A percentile compares a stretch with the other conserved stretches of the same genome.
Conservation (phyloP, 2,113 vertebrate species). For the Eulacestoma nigropectus region DNA sequence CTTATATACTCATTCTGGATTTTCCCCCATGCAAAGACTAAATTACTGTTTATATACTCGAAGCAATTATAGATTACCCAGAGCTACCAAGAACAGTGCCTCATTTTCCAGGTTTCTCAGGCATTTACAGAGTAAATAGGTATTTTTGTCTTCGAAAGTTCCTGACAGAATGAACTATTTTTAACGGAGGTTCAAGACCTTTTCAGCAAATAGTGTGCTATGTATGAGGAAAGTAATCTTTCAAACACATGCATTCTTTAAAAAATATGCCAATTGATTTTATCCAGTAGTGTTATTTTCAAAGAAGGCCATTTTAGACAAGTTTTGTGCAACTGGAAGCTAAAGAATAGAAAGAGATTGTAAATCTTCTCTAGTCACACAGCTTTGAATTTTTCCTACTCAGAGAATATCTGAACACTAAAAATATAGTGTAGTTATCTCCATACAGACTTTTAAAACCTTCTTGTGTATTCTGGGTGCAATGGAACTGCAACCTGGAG, state of each 20-base stretch:
- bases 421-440: background rate
- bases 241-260: background rate
- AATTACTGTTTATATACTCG: background rate
- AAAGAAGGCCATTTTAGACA: background rate
- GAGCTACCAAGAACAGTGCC: background rate
- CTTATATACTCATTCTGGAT: background rate
- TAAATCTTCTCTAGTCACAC: background rate
- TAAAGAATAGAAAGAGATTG: background rate
- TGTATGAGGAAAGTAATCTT: background rate
- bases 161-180: background rate
- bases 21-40: background rate
- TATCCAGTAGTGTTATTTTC: background rate
- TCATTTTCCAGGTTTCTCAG: background rate
- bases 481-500: rapidly evolving
- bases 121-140: background rate
- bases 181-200: background rate
- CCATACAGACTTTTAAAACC: background rate
- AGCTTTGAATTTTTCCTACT: background rate
- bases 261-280: background rate
- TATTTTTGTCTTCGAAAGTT: background rate
- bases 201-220: background rate
- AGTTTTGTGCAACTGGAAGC: background rate
- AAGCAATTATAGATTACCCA: background rate
- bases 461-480: background rate
- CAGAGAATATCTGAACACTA: background rate